These are phyloP conservation scores for Drosophila anomalata DNA, from an alignment of 2,888 invertebrate species.

Conservation along the genomic window DNA sequence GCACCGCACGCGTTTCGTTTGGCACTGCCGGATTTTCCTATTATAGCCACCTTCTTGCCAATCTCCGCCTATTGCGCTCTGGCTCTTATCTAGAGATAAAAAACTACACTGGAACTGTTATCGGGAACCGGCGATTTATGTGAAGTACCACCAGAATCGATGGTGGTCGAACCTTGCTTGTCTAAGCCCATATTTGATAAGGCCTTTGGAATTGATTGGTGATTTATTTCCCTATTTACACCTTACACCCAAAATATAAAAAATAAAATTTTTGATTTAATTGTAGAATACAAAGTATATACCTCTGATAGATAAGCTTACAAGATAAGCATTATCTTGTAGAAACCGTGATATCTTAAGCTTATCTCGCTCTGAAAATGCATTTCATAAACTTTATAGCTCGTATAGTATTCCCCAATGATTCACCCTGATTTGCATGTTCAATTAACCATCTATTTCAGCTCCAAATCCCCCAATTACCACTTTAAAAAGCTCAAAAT, in stretches of 20 bases:
- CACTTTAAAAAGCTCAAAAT: background rate
- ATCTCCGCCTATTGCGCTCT: constrained; percentile 46
- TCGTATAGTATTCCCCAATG: background rate
- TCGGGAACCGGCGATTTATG: constrained; percentile 20
- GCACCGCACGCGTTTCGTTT: constrained; percentile 47
- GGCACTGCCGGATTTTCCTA: constrained; percentile 57
- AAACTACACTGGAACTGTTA: constrained; percentile 17
- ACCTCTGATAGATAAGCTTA: background rate
- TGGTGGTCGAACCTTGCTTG: constrained; percentile 18
- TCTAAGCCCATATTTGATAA: background rate
- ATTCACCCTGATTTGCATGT: background rate
- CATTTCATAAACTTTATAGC: background rate
- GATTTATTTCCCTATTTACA: background rate
- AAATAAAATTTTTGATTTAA: background rate
- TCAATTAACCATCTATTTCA: background rate
- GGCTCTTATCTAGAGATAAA: constrained; percentile 57
- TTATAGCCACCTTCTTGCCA: constrained; percentile 52
- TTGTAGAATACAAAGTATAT: background rate
- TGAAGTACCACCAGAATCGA: constrained; percentile 18
- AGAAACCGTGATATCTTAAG: background rate
- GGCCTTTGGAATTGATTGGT: constrained; percentile 3
- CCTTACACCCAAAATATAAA: background rate
- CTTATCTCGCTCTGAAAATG: background rate
- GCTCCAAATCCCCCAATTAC: background rate
- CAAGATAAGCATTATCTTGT: constrained; percentile 10